These are phyloP conservation scores for Vollenhovia emeryi DNA, from an alignment of 1,140 invertebrate genomes.

Conservation along the genomic window DNA sequence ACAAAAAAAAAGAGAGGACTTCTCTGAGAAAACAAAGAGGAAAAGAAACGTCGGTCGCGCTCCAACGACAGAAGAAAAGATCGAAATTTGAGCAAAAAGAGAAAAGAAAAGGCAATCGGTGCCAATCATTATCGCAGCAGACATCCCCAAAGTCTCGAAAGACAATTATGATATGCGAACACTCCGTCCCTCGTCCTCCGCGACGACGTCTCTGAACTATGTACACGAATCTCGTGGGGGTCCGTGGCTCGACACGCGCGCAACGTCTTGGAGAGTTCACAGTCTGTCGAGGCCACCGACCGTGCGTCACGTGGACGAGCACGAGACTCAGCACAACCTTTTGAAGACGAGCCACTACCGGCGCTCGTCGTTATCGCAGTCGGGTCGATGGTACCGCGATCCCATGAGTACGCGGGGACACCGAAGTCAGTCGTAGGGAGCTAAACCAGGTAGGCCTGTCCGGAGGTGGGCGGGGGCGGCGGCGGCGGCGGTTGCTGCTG, in stretches of 20 bases:
- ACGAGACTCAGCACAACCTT: constrained; percentile 44
- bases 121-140: neutral
- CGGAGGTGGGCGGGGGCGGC: constrained; percentile 80
- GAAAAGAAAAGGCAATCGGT: neutral
- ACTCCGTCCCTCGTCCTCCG: neutral
- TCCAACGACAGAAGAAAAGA: neutral
- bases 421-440: constrained; percentile 28
- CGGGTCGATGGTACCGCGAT: neutral
- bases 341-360: constrained; percentile 12
- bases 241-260: neutral
- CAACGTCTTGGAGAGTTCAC: neutral
- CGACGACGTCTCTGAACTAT: constrained; percentile 43
- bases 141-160: neutral
- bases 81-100: neutral
- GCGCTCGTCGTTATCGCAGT: neutral
- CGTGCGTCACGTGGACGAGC: constrained; percentile 11
- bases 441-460: constrained; percentile 88
- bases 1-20: neutral
- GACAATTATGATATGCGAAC: constrained; percentile 23
- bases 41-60: neutral
- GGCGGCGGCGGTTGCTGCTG: constrained; percentile 80
- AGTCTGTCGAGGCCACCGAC: neutral
- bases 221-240: constrained; percentile 26
- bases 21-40: neutral
- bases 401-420: neutral